phyloP scores from a whole-genome alignment of 2,888 invertebrate species.

The Apamea anceps region DNA sequence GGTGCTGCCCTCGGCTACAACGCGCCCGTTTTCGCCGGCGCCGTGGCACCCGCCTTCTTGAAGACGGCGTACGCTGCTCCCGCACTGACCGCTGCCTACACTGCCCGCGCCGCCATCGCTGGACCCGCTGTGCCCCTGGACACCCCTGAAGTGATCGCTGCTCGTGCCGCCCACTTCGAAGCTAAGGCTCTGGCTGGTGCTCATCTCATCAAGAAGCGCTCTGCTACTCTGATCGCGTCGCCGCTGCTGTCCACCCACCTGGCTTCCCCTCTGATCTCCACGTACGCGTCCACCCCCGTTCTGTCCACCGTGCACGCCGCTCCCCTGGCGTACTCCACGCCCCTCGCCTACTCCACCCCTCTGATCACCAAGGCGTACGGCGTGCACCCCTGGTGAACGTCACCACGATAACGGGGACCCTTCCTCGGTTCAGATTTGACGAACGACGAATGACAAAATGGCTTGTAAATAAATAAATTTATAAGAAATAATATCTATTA shows the following conservation, averaged over 20 bases:
- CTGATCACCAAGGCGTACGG: constrained; percentile 80
- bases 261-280: constrained; percentile 75
- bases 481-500: constrained; percentile 12
- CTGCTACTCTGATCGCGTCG: constrained; percentile 72
- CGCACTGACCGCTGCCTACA: constrained; percentile 57
- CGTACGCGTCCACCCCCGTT: constrained; percentile 74
- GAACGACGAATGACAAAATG: constrained; percentile 74
- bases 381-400: constrained; percentile 82
- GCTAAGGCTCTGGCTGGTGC: constrained; percentile 81
- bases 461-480: constrained; percentile 76
- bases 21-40: constrained; percentile 65
- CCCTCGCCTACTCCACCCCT: constrained; percentile 75
- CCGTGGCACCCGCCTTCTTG: constrained; percentile 45
- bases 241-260: constrained; percentile 54
- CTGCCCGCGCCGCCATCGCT: constrained; percentile 67
- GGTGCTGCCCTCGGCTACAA: constrained; percentile 73
- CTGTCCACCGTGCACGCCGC: constrained; percentile 75
- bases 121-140: constrained; percentile 80
- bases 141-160: constrained; percentile 84
- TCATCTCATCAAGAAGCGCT: constrained; percentile 85
- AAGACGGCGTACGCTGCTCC: constrained; percentile 62
- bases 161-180: constrained; percentile 83
- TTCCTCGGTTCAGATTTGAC: constrained; percentile 78
- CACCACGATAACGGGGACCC: constrained; percentile 76
- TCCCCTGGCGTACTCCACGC: constrained; percentile 75